These are phyloP conservation scores for Gymnocheta viridis DNA, from an alignment of 2,888 invertebrate species.

Conservation along the genomic window DNA sequence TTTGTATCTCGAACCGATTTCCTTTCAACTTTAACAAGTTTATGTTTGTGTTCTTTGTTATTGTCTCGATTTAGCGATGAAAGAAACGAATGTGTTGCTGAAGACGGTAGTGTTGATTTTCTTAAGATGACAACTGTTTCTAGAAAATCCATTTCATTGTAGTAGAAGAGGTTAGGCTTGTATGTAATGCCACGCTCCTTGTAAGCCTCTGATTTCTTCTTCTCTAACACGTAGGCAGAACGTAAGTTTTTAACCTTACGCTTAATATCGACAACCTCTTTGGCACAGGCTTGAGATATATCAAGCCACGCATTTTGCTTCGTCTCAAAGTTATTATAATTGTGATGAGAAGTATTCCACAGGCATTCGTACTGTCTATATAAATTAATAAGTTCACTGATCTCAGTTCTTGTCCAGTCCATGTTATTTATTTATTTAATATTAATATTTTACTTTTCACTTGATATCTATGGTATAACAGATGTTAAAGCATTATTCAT, in stretches of 20 bases:
- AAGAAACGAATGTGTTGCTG: constrained; percentile 5
- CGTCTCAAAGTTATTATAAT: constrained; percentile 66
- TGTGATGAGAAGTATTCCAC: constrained; percentile 66
- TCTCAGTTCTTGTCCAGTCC: constrained; percentile 63
- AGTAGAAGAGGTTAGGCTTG: constrained; percentile 68
- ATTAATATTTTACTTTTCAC: neutral
- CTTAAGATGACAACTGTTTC: constrained; percentile 59
- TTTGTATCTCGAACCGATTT: constrained; percentile 51
- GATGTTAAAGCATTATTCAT: constrained; percentile 17
- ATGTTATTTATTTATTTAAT: constrained; percentile 29
- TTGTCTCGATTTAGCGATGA: neutral
- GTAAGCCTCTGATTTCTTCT: constrained; percentile 67
- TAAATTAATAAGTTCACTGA: constrained; percentile 52
- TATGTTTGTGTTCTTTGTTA: constrained; percentile 40
- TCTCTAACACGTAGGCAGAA: constrained; percentile 67
- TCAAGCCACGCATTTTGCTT: constrained; percentile 67
- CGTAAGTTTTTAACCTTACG: constrained; percentile 71
- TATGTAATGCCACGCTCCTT: constrained; percentile 29
- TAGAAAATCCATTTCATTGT: constrained; percentile 62
- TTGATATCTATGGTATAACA: constrained; percentile 41
- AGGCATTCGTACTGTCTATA: constrained; percentile 69
- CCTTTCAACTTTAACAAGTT: constrained; percentile 44
- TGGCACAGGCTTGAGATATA: constrained; percentile 54
- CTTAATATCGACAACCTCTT: constrained; percentile 61
- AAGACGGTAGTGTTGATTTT: neutral